These are phyloP conservation scores for Aleiodes sp. DNA, from an alignment of 1,140 invertebrate species.

Conservation along the genomic window DNA sequence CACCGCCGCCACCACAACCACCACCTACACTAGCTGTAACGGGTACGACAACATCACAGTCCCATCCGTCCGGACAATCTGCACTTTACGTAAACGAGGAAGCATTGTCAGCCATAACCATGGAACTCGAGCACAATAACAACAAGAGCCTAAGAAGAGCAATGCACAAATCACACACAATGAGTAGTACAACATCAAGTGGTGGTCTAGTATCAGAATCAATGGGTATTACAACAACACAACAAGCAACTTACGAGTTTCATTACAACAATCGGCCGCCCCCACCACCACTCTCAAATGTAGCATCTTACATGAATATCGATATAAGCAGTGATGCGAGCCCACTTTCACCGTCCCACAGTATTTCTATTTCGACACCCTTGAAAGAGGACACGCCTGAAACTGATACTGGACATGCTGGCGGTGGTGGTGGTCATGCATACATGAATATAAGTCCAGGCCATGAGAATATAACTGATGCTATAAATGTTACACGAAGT, in stretches of 20 bases:
- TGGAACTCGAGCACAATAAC: conserved; percentile 62
- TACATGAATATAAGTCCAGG: conserved; percentile 75
- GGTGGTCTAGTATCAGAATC: conserved; percentile 49
- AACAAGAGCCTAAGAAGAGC: conserved; percentile 58
- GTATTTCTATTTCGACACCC: conserved; percentile 39
- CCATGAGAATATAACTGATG: conserved; percentile 44
- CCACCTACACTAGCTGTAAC: conserved; percentile 56
- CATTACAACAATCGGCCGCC: conserved; percentile 32
- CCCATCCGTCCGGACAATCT: conserved; percentile 49
- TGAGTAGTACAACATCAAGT: conserved; percentile 53
- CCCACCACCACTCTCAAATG: conserved; percentile 31
- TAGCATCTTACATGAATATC: conserved; percentile 60
- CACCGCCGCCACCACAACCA: conserved; percentile 55
- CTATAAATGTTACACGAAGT: not conserved
- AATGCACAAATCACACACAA: conserved; percentile 56
- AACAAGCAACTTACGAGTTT: conserved; percentile 35
- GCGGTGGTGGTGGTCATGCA: too few species aligned
- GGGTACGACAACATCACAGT: conserved; percentile 45
- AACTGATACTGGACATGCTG: conserved; percentile 27
- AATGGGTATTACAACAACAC: conserved; percentile 13
- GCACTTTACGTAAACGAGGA: conserved; percentile 62
- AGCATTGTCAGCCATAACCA: conserved; percentile 47
- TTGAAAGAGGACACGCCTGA: conserved; percentile 45
- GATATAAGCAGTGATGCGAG: conserved; percentile 52
- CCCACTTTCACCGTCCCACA: conserved; percentile 55